Conservation (phyloP, 2,797 vertebrate genomes). For the Syngnathus acus region DNA sequence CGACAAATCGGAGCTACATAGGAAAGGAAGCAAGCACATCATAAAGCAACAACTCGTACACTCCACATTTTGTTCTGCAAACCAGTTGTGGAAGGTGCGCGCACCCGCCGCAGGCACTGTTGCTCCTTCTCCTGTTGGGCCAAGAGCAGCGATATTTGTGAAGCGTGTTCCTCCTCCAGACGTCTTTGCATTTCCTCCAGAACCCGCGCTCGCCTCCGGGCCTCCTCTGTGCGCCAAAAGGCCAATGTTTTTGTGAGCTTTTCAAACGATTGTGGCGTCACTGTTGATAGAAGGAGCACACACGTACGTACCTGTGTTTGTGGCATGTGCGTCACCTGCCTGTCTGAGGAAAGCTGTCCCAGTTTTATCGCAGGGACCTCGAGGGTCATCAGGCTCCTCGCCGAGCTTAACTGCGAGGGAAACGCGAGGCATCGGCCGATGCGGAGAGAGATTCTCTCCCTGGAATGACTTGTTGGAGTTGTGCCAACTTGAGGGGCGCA, state of each 20-base stretch:
- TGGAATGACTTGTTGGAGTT: slow-evolving; percentile 74
- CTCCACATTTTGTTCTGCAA: not conserved
- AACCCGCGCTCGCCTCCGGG: slow-evolving; percentile 71
- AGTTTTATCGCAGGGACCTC: slow-evolving; percentile 35
- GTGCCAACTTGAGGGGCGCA: slow-evolving; percentile 36
- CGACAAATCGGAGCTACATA: too few species aligned
- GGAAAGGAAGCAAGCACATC: too few species aligned
- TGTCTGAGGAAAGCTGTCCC: slow-evolving; percentile 37
- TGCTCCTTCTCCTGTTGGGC: slow-evolving; percentile 88
- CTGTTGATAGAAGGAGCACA: slow-evolving; percentile 1
- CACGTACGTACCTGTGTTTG: slow-evolving; percentile 33
- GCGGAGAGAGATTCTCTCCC: slow-evolving; percentile 67
- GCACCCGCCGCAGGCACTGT: slow-evolving; percentile 77
- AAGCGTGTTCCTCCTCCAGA: slow-evolving; percentile 82
- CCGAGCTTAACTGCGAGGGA: slow-evolving; percentile 59
- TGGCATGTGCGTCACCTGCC: slow-evolving; percentile 46
- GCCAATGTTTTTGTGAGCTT: not conserved
- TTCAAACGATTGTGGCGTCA: not conserved
- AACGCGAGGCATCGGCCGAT: slow-evolving; percentile 58
- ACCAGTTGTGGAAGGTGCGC: slow-evolving; percentile 5
- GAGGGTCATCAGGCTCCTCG: slow-evolving; percentile 55
- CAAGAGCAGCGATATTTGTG: slow-evolving; percentile 81
- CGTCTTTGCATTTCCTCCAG: slow-evolving; percentile 84
- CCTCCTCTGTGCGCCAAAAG: slow-evolving; percentile 57
- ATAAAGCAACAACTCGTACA: too few species aligned